A percentile compares a stretch with the other conserved stretches of the same genome.
Evolutionary conservation across 1,140 invertebrate genomes (phyloP).

Genomic region (Meteorus sp.): DNA sequence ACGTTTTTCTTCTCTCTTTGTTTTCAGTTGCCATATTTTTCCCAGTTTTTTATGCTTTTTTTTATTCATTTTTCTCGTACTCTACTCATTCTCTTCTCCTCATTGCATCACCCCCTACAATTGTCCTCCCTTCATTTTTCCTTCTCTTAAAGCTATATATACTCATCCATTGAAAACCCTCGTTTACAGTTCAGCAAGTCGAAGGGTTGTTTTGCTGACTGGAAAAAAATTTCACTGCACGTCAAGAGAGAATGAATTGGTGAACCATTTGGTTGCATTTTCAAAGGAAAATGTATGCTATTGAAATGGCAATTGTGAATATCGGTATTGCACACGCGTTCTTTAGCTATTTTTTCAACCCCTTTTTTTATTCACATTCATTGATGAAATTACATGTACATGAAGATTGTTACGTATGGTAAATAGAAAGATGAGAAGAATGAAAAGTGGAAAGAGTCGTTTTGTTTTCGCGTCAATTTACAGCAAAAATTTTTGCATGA

Average conservation of each 20-base stretch:
- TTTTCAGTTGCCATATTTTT: conserved; percentile 3
- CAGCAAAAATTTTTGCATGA: conserved; percentile 3
- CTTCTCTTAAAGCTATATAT: background rate
- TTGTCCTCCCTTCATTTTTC: background rate
- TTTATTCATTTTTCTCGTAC: conserved; percentile 5
- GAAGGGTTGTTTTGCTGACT: conserved; percentile 11
- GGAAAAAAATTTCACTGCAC: conserved; percentile 17
- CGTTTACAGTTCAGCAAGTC: background rate
- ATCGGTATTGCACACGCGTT: background rate
- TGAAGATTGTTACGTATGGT: too few species aligned
- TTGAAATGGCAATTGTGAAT: background rate
- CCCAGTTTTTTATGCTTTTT: background rate
- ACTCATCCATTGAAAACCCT: background rate
- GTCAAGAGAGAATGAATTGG: conserved; percentile 2
- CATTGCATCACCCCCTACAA: too few species aligned
- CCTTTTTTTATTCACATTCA: background rate
- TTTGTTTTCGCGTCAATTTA: too few species aligned
- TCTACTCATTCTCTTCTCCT: too few species aligned
- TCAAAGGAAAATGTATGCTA: background rate
- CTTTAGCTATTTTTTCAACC: background rate
- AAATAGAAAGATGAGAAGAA: too few species aligned
- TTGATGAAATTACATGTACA: too few species aligned
- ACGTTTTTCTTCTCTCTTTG: conserved; percentile 25
- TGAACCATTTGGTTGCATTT: conserved; percentile 1
- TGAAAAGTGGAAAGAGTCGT: too few species aligned